Evolutionary conservation across 2,113 vertebrate genomes (phyloP).

Genomic region (Zosterops lateralis): DNA sequence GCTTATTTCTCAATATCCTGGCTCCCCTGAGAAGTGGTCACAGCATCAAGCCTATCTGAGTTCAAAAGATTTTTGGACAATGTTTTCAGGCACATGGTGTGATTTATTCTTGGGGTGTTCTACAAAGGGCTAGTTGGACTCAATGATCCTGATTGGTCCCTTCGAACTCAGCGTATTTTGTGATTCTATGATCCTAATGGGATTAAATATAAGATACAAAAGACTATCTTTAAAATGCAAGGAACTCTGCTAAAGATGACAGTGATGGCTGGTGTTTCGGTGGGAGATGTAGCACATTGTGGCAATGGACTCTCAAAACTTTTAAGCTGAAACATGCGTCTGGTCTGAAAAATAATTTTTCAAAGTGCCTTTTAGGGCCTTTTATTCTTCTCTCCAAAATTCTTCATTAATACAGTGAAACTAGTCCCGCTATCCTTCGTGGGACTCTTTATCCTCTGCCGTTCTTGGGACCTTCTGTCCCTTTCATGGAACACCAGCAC

Average conservation of each 20-base stretch:
- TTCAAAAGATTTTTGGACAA: neutral
- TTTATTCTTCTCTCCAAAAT: neutral
- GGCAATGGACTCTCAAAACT: neutral
- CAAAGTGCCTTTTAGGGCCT: neutral
- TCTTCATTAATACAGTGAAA: neutral
- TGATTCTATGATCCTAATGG: neutral
- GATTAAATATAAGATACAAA: neutral
- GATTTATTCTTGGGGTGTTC: neutral
- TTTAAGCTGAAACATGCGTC: neutral
- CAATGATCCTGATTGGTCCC: neutral
- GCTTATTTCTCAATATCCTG: neutral
- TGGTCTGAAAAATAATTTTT: neutral
- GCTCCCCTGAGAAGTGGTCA: neutral
- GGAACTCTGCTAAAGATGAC: accelerated
- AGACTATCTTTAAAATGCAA: neutral
- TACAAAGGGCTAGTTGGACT: neutral
- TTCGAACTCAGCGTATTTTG: neutral
- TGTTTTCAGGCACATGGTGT: accelerated
- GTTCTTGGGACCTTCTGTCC: neutral
- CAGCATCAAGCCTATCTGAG: neutral
- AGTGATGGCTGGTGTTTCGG: accelerated
- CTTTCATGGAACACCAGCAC: neutral
- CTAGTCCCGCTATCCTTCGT: accelerated
- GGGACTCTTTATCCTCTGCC: neutral
- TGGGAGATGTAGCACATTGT: neutral